Evolutionary conservation across 2,113 vertebrate species (phyloP), one percentile per base, ranked within the genome.

Genomic region (Mirza zaza): DNA sequence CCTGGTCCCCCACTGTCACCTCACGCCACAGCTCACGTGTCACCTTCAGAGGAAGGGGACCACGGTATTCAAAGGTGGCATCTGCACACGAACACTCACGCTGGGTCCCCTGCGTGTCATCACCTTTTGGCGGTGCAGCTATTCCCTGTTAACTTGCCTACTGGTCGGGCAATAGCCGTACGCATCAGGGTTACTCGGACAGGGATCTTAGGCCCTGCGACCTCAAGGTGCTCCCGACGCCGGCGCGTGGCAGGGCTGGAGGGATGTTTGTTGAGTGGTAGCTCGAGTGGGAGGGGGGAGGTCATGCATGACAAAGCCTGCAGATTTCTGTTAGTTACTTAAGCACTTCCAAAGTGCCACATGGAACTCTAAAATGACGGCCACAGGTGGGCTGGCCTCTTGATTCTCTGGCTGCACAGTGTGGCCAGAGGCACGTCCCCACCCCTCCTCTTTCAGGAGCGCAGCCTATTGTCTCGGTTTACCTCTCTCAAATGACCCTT

Each of bases 401-500:
- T 50, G 29, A 57, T 20, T n/a, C 36, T 7, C 1, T 11, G 15
- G 50, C 0, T 6, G 15, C 32, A 48, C 32, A n/a, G 27, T 8
- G 20, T 15, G 55, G 17, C 4, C n/a, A 10, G 61, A 21, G 50
- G 17, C 27, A 4, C 1, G 1, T 18, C 8, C 63, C 4, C 50
- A 20, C 10, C 15, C 8, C 8, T 8, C 25, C 39, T 29, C 52
- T 27, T 48, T 21, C 6, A 0, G 45, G 84, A 9, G n/a, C 1
- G 4, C 57, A 86, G 39, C 63, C 34, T 13, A 52, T 8, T 2
- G 3, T 45, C 85, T 52, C 5, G 9, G 23, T 39, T 57, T 12
- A 12, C 23, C 23, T 9, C 9, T 15, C 48, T 3, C 8, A 21
- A 12, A 63, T 0, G 0, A 7, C 18, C 42, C 39, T 48, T 0